phyloP scores from a whole-genome alignment of 2,888 invertebrate genomes.

The Bombylius major region DNA sequence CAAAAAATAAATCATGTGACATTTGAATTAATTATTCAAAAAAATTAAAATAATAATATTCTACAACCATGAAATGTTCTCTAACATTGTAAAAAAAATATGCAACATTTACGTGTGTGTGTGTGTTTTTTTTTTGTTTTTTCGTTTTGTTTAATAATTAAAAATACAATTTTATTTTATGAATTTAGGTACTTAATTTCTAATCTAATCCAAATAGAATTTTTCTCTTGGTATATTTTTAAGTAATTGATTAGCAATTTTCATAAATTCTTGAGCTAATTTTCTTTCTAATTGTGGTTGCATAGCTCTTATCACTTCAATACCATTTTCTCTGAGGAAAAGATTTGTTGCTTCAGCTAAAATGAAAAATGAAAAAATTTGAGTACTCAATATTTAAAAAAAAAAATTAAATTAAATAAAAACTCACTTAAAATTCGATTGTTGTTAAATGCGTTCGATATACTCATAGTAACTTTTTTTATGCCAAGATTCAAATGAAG shows the following conservation, averaged over 20 bases:
- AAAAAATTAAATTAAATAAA: neutral
- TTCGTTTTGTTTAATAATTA: too few relatives aligned
- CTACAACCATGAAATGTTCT: too few relatives aligned
- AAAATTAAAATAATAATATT: too few relatives aligned
- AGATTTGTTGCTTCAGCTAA: conserved; percentile 58
- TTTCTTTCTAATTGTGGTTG: conserved; percentile 53
- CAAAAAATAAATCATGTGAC: too few relatives aligned
- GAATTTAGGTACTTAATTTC: too few relatives aligned
- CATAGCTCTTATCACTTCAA: conserved; percentile 56
- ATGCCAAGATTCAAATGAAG: conserved; percentile 48
- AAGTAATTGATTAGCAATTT: conserved; percentile 51
- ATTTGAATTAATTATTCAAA: too few relatives aligned
- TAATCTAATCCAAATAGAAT: conserved; percentile 35
- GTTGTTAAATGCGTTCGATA: conserved; percentile 53
- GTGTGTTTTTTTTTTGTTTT: too few relatives aligned
- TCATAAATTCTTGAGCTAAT: conserved; percentile 47
- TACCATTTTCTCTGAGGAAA: conserved; percentile 55
- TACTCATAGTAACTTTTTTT: conserved; percentile 49
- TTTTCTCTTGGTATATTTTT: conserved; percentile 49
- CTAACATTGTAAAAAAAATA: too few relatives aligned
- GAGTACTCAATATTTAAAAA: neutral
- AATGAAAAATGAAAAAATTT: conserved; percentile 1
- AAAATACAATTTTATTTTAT: too few relatives aligned
- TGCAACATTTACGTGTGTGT: too few relatives aligned
- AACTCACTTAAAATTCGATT: conserved; percentile 55